Evolutionary conservation across 1,140 invertebrate species (phyloP), one percentile per base, ranked within the genome.

Genomic region (Cyclina sinensis): DNA sequence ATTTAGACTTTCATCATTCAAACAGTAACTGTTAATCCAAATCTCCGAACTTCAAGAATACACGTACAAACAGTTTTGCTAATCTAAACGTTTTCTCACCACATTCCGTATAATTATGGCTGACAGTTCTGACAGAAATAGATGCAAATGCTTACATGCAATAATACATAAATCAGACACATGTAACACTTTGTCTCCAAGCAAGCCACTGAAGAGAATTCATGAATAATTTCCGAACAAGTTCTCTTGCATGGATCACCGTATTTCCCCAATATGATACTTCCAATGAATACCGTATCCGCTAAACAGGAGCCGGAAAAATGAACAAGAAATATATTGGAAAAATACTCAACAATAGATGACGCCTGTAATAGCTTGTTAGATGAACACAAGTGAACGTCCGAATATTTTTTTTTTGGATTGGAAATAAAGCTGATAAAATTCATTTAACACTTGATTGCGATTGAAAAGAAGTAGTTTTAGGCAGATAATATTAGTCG

Each of bases 181-280:
- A 11, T 35, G 24, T 65, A 35, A 32, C 65, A 70, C 35, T 70
- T 70, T 70, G 65, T 70, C 35, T 70, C 65, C 14, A 18, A 35
- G 37, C 32, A 70, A 18, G 32, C 35, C 30, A 37, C 32, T 37
- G 65, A 37, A 70, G 7, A 37, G 32, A 70, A 70, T 70, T 37
- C 65, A 70, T 70, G 65, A 70, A 70, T 70, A 70, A 70, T 37
- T 70, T 37, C 65, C 59, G 12, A 37, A 37, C 65, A 70, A 35
- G 35, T 70, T 35, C 30, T 70, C 32, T 37, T 9, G 32, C n/a
- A 9, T 37, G 65, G 65, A n/a, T 70, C 32, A 37, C 21, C 65
- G 32, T 37, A 37, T 37, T 37, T 9, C 37, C 35, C 65, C 65
- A 27, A 70, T n/a, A 12, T 16, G 32, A 70, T 70, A 70, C 65